Evolutionary conservation across 2,888 invertebrate species (phyloP), one percentile per base, ranked within the genome.

Genomic region (Sabellastarte sp.): DNA sequence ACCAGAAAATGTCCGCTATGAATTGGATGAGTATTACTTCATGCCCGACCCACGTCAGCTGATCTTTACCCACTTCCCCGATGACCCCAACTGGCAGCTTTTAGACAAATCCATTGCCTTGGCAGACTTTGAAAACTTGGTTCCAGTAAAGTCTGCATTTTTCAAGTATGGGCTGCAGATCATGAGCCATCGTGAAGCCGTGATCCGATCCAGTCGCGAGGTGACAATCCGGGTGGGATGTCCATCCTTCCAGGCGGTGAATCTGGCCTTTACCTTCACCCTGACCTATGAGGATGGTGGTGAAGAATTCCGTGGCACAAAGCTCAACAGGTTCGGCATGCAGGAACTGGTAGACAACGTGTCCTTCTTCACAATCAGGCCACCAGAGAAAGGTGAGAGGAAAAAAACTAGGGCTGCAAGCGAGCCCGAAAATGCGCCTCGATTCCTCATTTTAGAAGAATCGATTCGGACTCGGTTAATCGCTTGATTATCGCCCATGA

Each of bases 131-230:
- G 84, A 84, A 72, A 78, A 81, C 70, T 79, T 84, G 73, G 82
- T 83, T 0, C 83, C 83, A 64, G 83, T 84, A 76, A 84, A 84
- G 68, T 81, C 81, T 30, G 81, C 82, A 62, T 84, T 84, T 77
- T 84, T 84, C 76, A 83, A 83, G 68, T 77, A 77, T 60, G 82
- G 82, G 32, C 74, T 84, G 56, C 81, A 83, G 70, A 80, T 84
- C 73, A 77, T 81, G 57, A 80, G 79, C 55, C 81, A 84, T 71
- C 73, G 79, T n/a, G 80, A 80, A 4, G 83, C 83, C 0, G 82
- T 83, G 5, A 81, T 84, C 61, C 73, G 73, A 61, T 75, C 78
- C 10, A 74, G 78, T 15, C 80, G 79, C 4, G 80, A 81, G 53
- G 77, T 79, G 28, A 80, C 79, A 61, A 77, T 83, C 60, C 73